A percentile compares a stretch with the other conserved stretches of the same genome.
These are phyloP conservation scores for Mohoua ochrocephala DNA, from an alignment of 2,113 vertebrate genomes.

Conservation along the genomic window DNA sequence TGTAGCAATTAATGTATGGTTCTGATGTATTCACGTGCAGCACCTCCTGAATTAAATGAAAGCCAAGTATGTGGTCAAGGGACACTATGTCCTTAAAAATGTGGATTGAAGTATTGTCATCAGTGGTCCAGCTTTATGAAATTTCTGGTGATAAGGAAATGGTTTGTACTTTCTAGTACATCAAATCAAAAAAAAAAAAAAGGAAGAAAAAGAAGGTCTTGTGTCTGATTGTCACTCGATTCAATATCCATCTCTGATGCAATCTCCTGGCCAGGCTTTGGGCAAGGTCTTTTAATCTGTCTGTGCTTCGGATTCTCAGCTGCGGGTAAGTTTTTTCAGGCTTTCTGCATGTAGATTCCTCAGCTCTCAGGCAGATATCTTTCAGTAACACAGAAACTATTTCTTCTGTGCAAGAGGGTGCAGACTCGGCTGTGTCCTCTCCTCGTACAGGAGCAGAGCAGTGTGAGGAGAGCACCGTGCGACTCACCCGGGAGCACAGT, in stretches of 20 bases:
- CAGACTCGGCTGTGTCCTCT: neutral
- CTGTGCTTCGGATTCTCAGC: neutral
- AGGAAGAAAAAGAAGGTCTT: neutral
- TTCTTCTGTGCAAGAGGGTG: neutral
- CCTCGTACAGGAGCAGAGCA: fast-evolving
- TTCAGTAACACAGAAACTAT: neutral
- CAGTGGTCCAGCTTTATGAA: neutral
- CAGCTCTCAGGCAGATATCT: neutral
- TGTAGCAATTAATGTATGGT: neutral
- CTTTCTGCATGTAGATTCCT: neutral
- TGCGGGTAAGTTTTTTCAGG: neutral
- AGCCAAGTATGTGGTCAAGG: neutral
- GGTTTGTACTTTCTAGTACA: neutral
- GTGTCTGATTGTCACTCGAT: neutral
- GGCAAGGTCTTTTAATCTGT: neutral
- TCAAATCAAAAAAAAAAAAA: neutral
- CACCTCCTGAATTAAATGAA: neutral
- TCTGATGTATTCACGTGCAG: neutral
- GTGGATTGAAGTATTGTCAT: neutral
- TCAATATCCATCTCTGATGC: neutral
- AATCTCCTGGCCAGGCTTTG: neutral
- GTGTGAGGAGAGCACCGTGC: fast-evolving
- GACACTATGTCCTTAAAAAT: neutral
- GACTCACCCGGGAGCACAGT: neutral
- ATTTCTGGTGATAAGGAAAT: neutral